A percentile compares a stretch with the other conserved stretches of the same genome.
Evolutionary conservation across 2,797 vertebrate species (phyloP).

Genomic region (Champsocephalus esox): DNA sequence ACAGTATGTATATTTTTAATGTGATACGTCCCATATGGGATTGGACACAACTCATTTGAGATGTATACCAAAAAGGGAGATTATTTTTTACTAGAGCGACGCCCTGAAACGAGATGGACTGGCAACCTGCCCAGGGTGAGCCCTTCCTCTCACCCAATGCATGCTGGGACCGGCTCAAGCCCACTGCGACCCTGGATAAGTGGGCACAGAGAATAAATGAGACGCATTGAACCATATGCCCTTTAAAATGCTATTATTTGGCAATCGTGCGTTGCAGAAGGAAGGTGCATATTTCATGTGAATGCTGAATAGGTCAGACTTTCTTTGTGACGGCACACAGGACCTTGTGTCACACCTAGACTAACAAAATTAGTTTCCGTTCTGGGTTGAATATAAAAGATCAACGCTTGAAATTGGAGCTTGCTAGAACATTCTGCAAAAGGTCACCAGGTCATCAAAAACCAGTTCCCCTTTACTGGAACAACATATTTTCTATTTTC

Average conservation of each 20-base stretch:
- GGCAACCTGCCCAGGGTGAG: conserved; percentile 10
- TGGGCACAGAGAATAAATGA: conserved; percentile 31
- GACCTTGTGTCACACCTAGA: conserved; percentile 5
- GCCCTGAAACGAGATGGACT: conserved; percentile 23
- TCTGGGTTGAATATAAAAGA: conserved; percentile 15
- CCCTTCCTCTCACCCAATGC: conserved; percentile 18
- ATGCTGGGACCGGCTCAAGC: conserved; percentile 25
- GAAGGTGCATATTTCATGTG: conserved; percentile 31
- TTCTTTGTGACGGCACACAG: too few relatives aligned
- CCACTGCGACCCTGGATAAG: conserved; percentile 12
- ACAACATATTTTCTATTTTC: not conserved
- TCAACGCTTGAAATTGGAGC: conserved; percentile 4
- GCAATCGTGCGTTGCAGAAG: conserved; percentile 9
- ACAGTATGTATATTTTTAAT: not conserved
- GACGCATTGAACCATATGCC: conserved; percentile 19
- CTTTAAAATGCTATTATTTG: conserved; percentile 40
- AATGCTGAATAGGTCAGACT: not conserved
- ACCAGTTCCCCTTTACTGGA: conserved; percentile 1
- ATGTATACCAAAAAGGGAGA: not conserved
- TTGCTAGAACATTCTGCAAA: conserved; percentile 20
- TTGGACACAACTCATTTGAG: conserved; percentile 8
- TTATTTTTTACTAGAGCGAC: conserved; percentile 8
- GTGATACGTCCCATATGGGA: not conserved
- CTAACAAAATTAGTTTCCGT: conserved; percentile 17
- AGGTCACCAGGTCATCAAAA: conserved; percentile 18